phyloP scores from a whole-genome alignment of 2,888 invertebrate genomes.

The Chloroclystis v-ata region DNA sequence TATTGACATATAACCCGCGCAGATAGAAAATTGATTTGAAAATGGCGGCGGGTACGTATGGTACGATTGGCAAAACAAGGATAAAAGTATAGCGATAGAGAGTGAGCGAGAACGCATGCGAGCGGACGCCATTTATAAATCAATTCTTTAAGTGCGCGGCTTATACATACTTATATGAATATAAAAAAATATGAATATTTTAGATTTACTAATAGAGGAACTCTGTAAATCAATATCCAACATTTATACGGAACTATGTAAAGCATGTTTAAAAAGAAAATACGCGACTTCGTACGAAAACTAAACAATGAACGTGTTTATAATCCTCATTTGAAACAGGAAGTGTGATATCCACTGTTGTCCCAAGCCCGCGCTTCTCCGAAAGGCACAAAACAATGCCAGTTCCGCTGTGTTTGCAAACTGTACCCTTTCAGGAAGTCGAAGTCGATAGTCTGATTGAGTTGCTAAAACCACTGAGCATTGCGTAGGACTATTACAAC shows the following conservation, averaged over 20 bases:
- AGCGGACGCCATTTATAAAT: too few relatives aligned
- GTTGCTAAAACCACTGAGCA: conserved; percentile 38
- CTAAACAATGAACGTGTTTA: conserved; percentile 65
- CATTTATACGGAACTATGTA: background rate
- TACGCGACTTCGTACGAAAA: conserved; percentile 35
- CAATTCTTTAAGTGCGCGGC: too few relatives aligned
- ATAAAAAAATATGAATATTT: too few relatives aligned
- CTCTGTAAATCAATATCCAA: too few relatives aligned
- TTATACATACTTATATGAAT: too few relatives aligned
- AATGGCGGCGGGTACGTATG: too few relatives aligned
- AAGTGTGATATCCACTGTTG: conserved; percentile 66
- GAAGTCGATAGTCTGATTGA: conserved; percentile 38
- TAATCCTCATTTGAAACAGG: conserved; percentile 72
- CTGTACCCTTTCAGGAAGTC: conserved; percentile 69
- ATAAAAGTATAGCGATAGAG: too few relatives aligned
- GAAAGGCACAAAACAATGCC: conserved; percentile 76
- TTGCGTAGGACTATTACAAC: conserved; percentile 27
- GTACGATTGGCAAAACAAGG: too few relatives aligned
- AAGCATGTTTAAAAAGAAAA: conserved; percentile 25
- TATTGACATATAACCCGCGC: too few relatives aligned
- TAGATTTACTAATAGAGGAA: too few relatives aligned
- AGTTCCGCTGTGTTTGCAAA: conserved; percentile 75
- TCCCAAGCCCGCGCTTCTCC: conserved; percentile 65
- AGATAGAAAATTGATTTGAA: too few relatives aligned
- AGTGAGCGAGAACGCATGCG: too few relatives aligned